Conservation (phyloP, 1,140 invertebrate genomes). For the Drosophila equinoxialis region DNA sequence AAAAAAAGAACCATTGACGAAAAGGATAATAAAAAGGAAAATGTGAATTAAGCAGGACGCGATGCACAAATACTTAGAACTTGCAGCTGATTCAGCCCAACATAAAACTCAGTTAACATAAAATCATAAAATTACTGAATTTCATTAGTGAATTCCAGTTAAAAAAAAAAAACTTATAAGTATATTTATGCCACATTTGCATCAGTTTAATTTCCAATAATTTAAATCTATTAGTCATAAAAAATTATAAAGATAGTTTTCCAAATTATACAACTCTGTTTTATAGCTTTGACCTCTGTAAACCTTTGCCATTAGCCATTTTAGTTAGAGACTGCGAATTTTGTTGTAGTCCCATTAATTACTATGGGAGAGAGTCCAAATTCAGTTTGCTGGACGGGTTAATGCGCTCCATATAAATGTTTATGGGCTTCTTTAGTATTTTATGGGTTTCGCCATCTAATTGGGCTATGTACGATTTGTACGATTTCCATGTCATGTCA, state of each 20-base stretch:
- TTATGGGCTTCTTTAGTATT: slow-evolving; percentile 56
- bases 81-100: not conserved
- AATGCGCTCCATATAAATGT: slow-evolving; percentile 25
- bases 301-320: slow-evolving; percentile 33
- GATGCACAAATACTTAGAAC: not conserved
- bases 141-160: too few relatives aligned
- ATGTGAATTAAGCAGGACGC: not conserved
- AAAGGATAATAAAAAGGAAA: not conserved
- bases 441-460: slow-evolving; percentile 64
- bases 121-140: too few relatives aligned
- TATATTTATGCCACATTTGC: not conserved
- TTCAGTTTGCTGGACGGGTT: slow-evolving; percentile 18
- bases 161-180: too few relatives aligned
- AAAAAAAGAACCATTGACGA: not conserved
- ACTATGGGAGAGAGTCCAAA: slow-evolving; percentile 33
- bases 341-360: slow-evolving; percentile 37
- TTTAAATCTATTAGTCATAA: not conserved
- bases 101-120: too few relatives aligned
- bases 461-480: slow-evolving; percentile 53
- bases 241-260: not conserved
- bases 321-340: slow-evolving; percentile 11
- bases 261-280: slow-evolving; percentile 9
- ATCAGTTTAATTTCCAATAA: not conserved
- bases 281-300: slow-evolving; percentile 49
- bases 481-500: slow-evolving; percentile 51